phyloP scores from a whole-genome alignment of 2,888 invertebrate genomes.

The Parasteatoda lunata region DNA sequence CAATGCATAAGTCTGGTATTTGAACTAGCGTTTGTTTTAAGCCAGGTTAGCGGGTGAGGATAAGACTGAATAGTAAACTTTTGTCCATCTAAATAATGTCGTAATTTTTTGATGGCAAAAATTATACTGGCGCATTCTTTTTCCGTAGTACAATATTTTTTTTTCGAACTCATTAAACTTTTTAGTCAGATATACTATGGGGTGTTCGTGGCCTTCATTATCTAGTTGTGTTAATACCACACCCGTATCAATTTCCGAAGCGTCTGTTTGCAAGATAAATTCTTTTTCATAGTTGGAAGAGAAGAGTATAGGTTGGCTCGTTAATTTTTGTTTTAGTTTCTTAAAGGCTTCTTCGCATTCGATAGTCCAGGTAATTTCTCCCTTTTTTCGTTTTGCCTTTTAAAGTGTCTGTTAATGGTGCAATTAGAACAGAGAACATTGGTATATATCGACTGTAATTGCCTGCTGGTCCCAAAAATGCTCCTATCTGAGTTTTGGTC shows the following conservation, averaged over 20 bases:
- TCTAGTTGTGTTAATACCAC: no score
- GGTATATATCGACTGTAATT: constrained; percentile 42
- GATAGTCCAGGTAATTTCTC: background rate
- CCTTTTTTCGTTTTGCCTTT: constrained; percentile 17
- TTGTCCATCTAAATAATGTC: background rate
- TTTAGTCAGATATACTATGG: background rate
- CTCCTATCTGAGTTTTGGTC: constrained; percentile 30
- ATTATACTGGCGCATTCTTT: constrained; percentile 9
- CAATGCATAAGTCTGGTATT: no score
- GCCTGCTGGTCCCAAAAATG: constrained; percentile 47
- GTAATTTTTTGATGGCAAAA: constrained; percentile 11
- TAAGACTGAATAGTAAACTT: background rate
- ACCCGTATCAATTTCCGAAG: no score
- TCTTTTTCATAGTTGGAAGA: no score
- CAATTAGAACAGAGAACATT: no score
- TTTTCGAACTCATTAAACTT: background rate
- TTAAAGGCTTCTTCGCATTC: no score
- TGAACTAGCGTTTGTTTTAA: background rate
- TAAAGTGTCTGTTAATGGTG: constrained; percentile 9
- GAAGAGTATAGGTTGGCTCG: no score
- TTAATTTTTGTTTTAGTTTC: background rate
- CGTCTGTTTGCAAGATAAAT: no score
- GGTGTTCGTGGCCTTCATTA: no score
- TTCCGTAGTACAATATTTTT: background rate
- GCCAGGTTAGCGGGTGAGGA: constrained; percentile 9